These are phyloP conservation scores for Grammomys dolichurus DNA, from an alignment of 2,113 vertebrate genomes.

Conservation along the genomic window DNA sequence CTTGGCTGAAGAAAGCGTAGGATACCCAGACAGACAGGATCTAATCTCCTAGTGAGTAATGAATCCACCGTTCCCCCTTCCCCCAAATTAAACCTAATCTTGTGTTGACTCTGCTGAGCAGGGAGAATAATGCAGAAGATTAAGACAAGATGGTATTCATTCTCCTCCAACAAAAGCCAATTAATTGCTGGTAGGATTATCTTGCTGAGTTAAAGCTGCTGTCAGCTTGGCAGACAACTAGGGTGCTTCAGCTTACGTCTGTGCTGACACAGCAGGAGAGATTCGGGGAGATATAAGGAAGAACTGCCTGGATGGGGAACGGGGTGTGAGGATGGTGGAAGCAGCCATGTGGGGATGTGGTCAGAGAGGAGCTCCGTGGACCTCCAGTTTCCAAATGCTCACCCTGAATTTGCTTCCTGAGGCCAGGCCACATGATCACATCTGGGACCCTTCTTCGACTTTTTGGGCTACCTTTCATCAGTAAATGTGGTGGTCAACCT, in stretches of 20 bases:
- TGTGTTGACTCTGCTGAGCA: slow-evolving; percentile 87
- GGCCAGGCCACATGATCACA: no score
- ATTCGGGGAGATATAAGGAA: background rate
- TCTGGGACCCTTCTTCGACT: background rate
- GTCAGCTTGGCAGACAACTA: background rate
- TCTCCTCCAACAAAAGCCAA: slow-evolving; percentile 87
- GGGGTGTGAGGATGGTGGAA: background rate
- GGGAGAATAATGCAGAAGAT: slow-evolving; percentile 88
- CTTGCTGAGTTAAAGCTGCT: background rate
- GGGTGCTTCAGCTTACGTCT: background rate
- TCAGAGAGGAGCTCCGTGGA: rapidly evolving
- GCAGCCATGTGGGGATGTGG: no score
- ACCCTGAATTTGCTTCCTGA: background rate
- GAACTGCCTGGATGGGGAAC: background rate
- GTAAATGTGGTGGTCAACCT: background rate
- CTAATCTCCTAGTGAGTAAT: slow-evolving; percentile 80
- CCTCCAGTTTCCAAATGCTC: no score
- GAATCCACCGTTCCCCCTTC: slow-evolving; percentile 71
- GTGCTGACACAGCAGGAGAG: slow-evolving; percentile 15
- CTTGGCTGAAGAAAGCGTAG: background rate
- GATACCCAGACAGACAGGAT: slow-evolving; percentile 72
- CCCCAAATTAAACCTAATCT: slow-evolving; percentile 88
- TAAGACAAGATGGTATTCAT: slow-evolving; percentile 87
- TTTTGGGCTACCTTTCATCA: background rate
- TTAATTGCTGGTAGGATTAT: slow-evolving; percentile 85